Base-by-base conservation (phyloP, 2,797 vertebrate genomes). In the Bradypus variegatus region DNA sequence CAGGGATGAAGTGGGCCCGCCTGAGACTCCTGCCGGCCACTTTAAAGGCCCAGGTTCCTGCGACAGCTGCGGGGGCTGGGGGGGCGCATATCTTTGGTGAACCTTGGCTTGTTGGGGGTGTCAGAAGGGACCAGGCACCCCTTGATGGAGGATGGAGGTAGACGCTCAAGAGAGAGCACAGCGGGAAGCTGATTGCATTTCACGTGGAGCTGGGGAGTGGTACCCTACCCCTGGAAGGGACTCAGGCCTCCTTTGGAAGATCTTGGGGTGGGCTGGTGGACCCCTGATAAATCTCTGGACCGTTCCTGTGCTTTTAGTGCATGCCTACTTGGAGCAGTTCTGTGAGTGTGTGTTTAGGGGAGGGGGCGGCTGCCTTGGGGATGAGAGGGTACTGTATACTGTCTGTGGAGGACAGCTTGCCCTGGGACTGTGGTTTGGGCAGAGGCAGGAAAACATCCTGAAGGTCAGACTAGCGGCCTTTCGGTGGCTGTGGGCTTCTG, bases 21-120 rank as follows among this genome's bases (percentile, higher is more conserved):
- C 6, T 0, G 27, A 92, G 82, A 94, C 91, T 90, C 92, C 81
- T 75, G 82, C 64, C 1, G 1, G 48, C 21, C 10, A 14, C n/a
- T 75, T 88, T 93, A 86, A 94, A 92, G 94, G 93, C 62, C 73
- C 60, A 90, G 82, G 53, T 64, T 90, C 33, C 41, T 72, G 36
- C 53, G 5, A 62, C 78, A 82, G 83, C 58, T 31, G 62, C 16
- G 5, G n/a, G 41, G 29, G 86, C 69, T 6, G 31, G 33, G 14
- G 6, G 76, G 64, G 25, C 13, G 14, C 62, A n/a, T 60, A 45
- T 93, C 64, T 29, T 81, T n/a, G 18, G 69, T 6, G 6, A 58
- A 83, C 8, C 11, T n/a, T 58, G 60, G 53, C 19, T 14, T 48
- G 8, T 60, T 53, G 16, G 13, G 25, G 55, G 80, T 41, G 13